These are phyloP conservation scores for Lagopus muta DNA, from an alignment of 2,113 vertebrate species.

Conservation along the genomic window DNA sequence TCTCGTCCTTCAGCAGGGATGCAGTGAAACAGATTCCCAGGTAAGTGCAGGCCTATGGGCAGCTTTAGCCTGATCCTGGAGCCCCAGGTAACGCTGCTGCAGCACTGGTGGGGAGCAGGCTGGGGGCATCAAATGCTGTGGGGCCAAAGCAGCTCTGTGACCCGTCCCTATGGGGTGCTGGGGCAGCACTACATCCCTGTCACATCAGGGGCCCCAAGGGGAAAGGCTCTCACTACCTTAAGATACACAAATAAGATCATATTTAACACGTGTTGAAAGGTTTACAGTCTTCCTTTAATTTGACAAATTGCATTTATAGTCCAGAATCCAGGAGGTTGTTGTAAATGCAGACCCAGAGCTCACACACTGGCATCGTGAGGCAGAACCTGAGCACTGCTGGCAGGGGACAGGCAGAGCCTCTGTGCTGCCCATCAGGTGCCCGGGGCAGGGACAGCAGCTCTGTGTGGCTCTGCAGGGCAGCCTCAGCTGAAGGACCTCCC, in stretches of 20 bases:
- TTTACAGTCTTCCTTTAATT: neutral
- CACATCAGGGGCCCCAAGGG: no score
- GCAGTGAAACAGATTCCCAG: no score
- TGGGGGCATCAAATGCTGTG: neutral
- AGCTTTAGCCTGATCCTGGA: neutral
- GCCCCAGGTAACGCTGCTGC: neutral
- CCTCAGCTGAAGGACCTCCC: neutral
- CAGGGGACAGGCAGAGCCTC: rapidly evolving
- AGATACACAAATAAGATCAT: no score
- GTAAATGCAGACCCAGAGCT: neutral
- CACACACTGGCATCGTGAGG: neutral
- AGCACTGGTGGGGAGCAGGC: neutral
- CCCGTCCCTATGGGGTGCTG: neutral
- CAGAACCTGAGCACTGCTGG: neutral
- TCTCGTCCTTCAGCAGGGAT: neutral
- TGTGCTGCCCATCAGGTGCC: neutral
- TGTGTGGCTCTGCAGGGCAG: neutral
- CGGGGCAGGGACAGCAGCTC: neutral
- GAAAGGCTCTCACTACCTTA: rapidly evolving
- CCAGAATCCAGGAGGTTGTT: neutral
- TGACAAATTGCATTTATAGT: no score
- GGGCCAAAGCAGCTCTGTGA: neutral
- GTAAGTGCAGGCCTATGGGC: neutral
- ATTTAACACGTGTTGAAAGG: neutral
- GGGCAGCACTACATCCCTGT: neutral